Evolutionary conservation across 2,797 vertebrate genomes (phyloP), one percentile per base, ranked within the genome.

Genomic region (Amniataba percoides): DNA sequence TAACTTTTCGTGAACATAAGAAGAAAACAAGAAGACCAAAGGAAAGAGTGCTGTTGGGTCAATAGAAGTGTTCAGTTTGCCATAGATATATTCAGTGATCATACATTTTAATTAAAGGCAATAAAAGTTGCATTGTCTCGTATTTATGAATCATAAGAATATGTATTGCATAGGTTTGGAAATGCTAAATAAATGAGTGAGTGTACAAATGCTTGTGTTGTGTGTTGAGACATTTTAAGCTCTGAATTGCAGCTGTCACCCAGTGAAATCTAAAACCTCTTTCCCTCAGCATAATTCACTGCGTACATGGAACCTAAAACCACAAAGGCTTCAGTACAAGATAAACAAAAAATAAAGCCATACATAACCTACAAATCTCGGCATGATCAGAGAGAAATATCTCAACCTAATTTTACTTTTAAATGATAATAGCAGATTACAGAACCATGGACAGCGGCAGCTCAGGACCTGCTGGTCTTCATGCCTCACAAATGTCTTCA

Each of bases 401-500:
- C 36, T 74, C 34, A 45, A 36, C 67, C 18, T 21, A 5, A 12
- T 56, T 78, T 73, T 15, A 52, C 72, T 68, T 68, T 13, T 46
- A 52, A 16, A 4, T 21, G 49, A 67, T 48, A 57, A 62, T 36
- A 74, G 27, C 34, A 85, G 27, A 56, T 82, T 93, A 75, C 93
- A 94, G 93, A 84, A 94, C 93, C 93, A 90, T 92, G 92, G 94
- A 95, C 86, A 95, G 93, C 88, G 82, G 71, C 86, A 53, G 49
- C 10, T 31, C 21, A 34, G 46, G 40, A 40, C n/a, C 27, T 67
- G 62, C 45, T 46, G 27, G 42, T 61, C 34, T 46, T 2, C 21
- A 14, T 1, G 2, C 14, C 27, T 63, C 34, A 61, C 46, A 52
- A 16, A 71, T 1, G 12, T 51, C 71, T 49, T 27, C 23, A 49